These are phyloP conservation scores for Eudasyphora cyanicolor DNA, from an alignment of 2,888 invertebrate genomes.

Conservation along the genomic window DNA sequence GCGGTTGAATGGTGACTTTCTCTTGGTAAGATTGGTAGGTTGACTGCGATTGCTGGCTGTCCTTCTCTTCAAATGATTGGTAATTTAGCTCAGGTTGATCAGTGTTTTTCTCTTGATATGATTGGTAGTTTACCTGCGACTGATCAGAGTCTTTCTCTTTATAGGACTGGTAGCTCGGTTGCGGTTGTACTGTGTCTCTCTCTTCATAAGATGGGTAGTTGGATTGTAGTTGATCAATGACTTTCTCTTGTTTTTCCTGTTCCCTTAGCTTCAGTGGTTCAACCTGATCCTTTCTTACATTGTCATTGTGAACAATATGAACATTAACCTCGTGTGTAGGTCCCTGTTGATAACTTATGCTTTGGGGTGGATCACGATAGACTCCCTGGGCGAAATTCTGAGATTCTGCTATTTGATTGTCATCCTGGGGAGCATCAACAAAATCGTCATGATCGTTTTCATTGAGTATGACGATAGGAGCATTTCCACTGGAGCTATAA, in stretches of 20 bases:
- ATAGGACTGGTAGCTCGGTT: too few species aligned
- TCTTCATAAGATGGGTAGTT: too few species aligned
- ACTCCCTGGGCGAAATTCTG: constrained; percentile 71
- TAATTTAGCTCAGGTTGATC: too few species aligned
- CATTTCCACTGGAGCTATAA: constrained; percentile 59
- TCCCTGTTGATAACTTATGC: constrained; percentile 47
- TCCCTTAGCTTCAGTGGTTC: constrained; percentile 39
- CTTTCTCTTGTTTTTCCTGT: background rate
- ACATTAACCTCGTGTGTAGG: constrained; percentile 74
- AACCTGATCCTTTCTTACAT: constrained; percentile 53
- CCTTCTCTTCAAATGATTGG: too few species aligned
- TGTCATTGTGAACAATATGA: constrained; percentile 72
- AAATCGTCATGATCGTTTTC: constrained; percentile 79
- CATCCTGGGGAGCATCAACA: constrained; percentile 78
- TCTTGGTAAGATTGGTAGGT: too few species aligned
- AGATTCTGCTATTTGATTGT: constrained; percentile 80
- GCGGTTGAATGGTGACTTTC: constrained; percentile 57
- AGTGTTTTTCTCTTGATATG: too few species aligned
- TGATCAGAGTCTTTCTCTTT: too few species aligned
- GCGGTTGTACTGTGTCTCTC: too few species aligned
- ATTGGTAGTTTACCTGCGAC: too few species aligned
- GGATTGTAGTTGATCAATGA: too few species aligned
- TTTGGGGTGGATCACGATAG: constrained; percentile 66
- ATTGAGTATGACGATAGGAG: constrained; percentile 81
- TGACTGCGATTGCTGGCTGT: too few species aligned